These are phyloP conservation scores for Sarotherodon lohbergeri DNA, from an alignment of 2,113 vertebrate species.

Conservation along the genomic window DNA sequence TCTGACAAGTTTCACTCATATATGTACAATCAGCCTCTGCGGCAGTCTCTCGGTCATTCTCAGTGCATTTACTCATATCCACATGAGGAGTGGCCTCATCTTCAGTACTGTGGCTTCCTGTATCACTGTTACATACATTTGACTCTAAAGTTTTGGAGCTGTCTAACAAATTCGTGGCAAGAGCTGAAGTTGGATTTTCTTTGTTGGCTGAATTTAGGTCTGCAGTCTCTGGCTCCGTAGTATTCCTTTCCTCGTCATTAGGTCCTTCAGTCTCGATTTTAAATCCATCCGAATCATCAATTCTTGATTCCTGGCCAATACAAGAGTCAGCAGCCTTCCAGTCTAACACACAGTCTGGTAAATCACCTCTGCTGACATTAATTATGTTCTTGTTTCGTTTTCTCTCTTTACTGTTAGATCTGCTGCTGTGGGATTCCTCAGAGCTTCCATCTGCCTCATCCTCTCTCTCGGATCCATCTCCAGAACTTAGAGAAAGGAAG, in stretches of 20 bases:
- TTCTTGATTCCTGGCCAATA: conserved; percentile 31
- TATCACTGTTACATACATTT: neutral
- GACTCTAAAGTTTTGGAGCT: neutral
- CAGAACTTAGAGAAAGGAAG: neutral
- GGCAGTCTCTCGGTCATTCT: neutral
- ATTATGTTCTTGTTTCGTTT: neutral
- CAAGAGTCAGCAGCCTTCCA: conserved; percentile 64
- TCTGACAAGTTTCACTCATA: neutral
- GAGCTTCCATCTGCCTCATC: neutral
- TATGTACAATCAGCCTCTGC: neutral
- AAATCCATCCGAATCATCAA: neutral
- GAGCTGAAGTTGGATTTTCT: neutral
- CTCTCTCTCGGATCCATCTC: neutral
- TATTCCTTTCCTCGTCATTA: neutral
- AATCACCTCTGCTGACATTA: conserved; percentile 14
- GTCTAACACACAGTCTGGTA: conserved; percentile 66
- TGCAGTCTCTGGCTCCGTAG: neutral
- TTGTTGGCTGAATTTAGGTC: neutral
- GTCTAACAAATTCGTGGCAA: neutral
- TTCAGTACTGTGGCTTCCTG: neutral
- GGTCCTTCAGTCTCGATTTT: neutral
- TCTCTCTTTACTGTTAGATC: neutral
- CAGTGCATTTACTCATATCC: neutral
- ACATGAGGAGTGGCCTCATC: conserved; percentile 7
- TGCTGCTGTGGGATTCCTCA: neutral